Evolutionary conservation across 2,797 vertebrate species (phyloP).

Genomic region (Micropoecilia bifurca): DNA sequence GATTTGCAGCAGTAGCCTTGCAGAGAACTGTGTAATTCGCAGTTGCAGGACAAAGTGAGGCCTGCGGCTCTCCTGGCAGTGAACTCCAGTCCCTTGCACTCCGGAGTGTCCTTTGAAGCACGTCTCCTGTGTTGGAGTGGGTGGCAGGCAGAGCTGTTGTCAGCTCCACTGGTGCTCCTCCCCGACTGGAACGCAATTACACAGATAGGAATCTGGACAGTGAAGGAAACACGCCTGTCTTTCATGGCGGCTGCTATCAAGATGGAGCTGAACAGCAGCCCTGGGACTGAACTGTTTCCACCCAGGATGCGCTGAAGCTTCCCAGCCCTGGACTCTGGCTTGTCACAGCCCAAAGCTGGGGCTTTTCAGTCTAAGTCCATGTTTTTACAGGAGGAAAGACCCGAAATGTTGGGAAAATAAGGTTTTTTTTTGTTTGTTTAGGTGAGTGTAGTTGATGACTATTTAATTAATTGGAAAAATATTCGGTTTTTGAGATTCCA

Average conservation of each 20-base stretch:
- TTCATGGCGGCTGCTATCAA: constrained; percentile 63
- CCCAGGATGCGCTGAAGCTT: constrained; percentile 20
- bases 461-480: not conserved
- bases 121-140: constrained; percentile 57
- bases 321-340: constrained; percentile 12
- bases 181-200: constrained; percentile 72
- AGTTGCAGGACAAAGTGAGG: constrained; percentile 39
- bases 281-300: constrained; percentile 32
- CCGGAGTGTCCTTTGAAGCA: constrained; percentile 43
- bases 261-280: constrained; percentile 56
- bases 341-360: constrained; percentile 6
- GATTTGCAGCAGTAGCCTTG: not conserved
- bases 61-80: constrained; percentile 48
- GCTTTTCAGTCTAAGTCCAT: not conserved
- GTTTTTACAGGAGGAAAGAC: not conserved
- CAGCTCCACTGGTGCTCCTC: constrained; percentile 45
- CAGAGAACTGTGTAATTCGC: not conserved
- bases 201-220: constrained; percentile 73
- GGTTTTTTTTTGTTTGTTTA: too few species aligned
- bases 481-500: not conserved
- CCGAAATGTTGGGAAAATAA: too few species aligned
- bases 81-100: constrained; percentile 38
- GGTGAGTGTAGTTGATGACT: not conserved
- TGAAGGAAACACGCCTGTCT: constrained; percentile 64
- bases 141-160: constrained; percentile 41